phyloP scores from a whole-genome alignment of 1,140 invertebrate species.

The Drosophila eugracilis region DNA sequence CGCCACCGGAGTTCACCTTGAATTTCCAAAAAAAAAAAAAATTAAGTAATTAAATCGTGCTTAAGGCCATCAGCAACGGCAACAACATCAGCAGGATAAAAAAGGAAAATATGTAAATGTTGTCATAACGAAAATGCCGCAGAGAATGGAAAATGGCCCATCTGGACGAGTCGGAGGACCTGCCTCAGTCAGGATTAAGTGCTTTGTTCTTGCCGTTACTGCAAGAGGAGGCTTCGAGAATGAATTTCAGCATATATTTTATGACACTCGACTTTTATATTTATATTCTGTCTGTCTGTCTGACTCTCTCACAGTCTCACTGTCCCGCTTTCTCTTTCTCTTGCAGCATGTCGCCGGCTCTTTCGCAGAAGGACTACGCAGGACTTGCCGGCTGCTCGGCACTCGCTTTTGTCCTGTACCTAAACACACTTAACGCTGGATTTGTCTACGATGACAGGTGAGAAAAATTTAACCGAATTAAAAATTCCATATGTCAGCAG shows the following conservation, averaged over 20 bases:
- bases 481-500: slow-evolving; percentile 85
- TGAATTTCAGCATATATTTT: slow-evolving; percentile 80
- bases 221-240: slow-evolving; percentile 53
- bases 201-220: slow-evolving; percentile 51
- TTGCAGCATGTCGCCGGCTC: slow-evolving; percentile 46
- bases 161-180: slow-evolving; percentile 36
- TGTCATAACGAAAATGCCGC: slow-evolving; percentile 54
- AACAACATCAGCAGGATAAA: slow-evolving; percentile 17
- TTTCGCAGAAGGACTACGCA: slow-evolving; percentile 88
- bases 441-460: slow-evolving; percentile 97
- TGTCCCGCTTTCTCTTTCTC: slow-evolving; percentile 10
- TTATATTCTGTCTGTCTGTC: slow-evolving; percentile 47
- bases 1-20: not conserved
- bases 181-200: slow-evolving; percentile 56
- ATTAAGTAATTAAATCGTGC: slow-evolving; percentile 49
- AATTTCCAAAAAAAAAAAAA: slow-evolving; percentile 34
- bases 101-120: slow-evolving; percentile 50
- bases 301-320: slow-evolving; percentile 16
- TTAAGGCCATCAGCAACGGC: slow-evolving; percentile 19
- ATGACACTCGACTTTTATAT: slow-evolving; percentile 81
- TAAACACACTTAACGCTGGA: slow-evolving; percentile 94
- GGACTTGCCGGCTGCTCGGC: slow-evolving; percentile 89
- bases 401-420: slow-evolving; percentile 92
- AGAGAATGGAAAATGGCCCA: slow-evolving; percentile 47
- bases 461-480: slow-evolving; percentile 75